Base-by-base conservation (phyloP, 1,140 invertebrate species). In the Lutraria rhynchaena region DNA sequence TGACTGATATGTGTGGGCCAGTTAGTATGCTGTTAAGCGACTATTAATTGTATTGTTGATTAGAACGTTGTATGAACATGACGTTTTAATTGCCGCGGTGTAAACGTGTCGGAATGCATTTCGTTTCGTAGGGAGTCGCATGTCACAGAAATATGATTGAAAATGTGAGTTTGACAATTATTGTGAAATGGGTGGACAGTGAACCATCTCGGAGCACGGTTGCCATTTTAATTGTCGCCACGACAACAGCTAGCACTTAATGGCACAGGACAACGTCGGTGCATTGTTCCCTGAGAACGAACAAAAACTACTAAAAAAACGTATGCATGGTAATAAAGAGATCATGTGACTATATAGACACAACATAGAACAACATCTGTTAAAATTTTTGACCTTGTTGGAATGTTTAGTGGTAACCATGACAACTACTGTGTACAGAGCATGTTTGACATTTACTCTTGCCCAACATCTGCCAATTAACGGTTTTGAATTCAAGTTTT, bases 1-100 rank as follows among this genome's bases (percentile, higher is more conserved):
- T 67, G 63, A 49, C 44, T 67, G 63, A 67, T 67, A 67, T 67
- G 63, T 67, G 63, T 67, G 63, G 63, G 63, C 63, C 27, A 67
- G 60, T 63, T 22, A 63, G 37, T 63, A 35, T 63, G 60, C 35
- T 63, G 44, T 49, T 67, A 67, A 35, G 33, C 41, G 41, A 15
- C 22, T 49, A 49, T 67, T 67, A 67, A 67, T 67, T 67, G 63
- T 24, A 35, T 29, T 67, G 44, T 67, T 67, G 63, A 67, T 67
- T 67, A 67, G 44, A 49, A 19, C n/a, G 29, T 49, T 49, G 44
- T 67, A 67, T 46, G 41, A 46, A 67, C 63, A 67, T 67, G 63
- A 67, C 63, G 63, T 67, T 67, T 67, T 67, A 67, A 67, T 67
- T 67, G 63, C 63, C 33, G 37, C 27, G 44, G 63, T 67, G 44